Evolutionary conservation across 2,113 vertebrate species (phyloP).

Genomic region (Laticauda laticaudata): DNA sequence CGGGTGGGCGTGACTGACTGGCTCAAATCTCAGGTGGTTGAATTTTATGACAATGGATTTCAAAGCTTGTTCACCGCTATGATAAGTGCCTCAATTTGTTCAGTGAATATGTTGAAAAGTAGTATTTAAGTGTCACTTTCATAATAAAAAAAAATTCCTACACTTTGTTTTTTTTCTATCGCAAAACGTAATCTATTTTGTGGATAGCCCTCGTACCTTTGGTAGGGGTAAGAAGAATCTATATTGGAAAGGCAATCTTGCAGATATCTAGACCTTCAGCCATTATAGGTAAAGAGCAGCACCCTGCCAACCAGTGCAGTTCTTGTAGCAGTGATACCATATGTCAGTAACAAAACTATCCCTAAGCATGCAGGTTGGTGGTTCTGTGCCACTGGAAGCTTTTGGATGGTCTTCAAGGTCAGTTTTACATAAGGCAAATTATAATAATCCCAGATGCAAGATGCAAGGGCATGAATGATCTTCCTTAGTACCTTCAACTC

Average conservation of each 20-base stretch:
- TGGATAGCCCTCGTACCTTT: neutral
- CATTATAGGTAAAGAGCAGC: neutral
- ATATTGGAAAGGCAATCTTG: neutral
- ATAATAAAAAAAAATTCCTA: no score
- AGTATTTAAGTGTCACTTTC: no score
- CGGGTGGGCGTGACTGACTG: no score
- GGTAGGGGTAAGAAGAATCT: neutral
- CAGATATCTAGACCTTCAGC: neutral
- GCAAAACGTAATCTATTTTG: no score
- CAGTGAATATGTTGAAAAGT: no score
- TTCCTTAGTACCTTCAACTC: neutral
- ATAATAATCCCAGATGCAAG: neutral
- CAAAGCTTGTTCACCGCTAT: no score
- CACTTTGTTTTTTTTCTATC: no score
- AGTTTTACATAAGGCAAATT: neutral
- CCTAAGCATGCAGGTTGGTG: neutral
- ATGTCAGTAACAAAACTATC: neutral
- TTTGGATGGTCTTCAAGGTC: neutral
- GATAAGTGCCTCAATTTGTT: no score
- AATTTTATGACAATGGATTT: no score
- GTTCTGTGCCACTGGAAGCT: neutral
- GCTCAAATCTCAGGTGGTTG: no score
- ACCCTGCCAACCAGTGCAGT: neutral
- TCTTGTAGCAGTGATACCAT: neutral
- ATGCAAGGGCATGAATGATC: neutral